phyloP scores from a whole-genome alignment of 2,888 invertebrate species.

The Cosmopolites sordidus region DNA sequence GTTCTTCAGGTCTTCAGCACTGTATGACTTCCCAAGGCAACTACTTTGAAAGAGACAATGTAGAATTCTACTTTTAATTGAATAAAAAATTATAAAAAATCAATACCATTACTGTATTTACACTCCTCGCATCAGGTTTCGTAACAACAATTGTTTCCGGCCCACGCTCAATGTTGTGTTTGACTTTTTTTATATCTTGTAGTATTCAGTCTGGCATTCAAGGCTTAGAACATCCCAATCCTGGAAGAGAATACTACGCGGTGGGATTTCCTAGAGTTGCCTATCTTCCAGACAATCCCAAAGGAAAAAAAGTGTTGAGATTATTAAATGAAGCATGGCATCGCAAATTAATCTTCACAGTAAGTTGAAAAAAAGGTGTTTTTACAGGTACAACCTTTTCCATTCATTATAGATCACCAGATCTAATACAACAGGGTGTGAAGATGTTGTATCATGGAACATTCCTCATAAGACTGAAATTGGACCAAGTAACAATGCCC shows the following conservation, averaged over 20 bases:
- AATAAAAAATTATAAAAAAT: too few species aligned
- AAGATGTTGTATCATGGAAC: slow-evolving; percentile 91
- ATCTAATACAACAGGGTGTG: slow-evolving; percentile 84
- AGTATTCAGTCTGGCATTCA: slow-evolving; percentile 85
- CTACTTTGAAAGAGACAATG: too few species aligned
- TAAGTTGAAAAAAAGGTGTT: too few species aligned
- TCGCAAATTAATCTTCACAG: slow-evolving; percentile 76
- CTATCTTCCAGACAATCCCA: slow-evolving; percentile 78
- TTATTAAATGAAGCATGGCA: slow-evolving; percentile 80
- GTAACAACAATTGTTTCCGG: too few species aligned
- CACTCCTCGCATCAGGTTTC: too few species aligned
- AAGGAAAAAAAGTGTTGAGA: slow-evolving; percentile 72
- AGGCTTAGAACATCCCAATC: slow-evolving; percentile 72
- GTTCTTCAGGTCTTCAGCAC: background rate
- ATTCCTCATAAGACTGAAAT: slow-evolving; percentile 82
- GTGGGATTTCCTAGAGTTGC: slow-evolving; percentile 80
- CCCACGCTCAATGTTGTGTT: too few species aligned
- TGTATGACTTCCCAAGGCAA: too few species aligned
- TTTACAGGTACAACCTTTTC: too few species aligned
- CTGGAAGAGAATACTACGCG: slow-evolving; percentile 82
- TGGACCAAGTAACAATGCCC: slow-evolving; percentile 53
- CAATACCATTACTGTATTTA: too few species aligned
- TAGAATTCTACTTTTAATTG: too few species aligned
- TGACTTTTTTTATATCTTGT: slow-evolving; percentile 22
- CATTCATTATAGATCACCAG: slow-evolving; percentile 44